Conservation (phyloP, 1,140 invertebrate species). For the Lutraria rhynchaena region DNA sequence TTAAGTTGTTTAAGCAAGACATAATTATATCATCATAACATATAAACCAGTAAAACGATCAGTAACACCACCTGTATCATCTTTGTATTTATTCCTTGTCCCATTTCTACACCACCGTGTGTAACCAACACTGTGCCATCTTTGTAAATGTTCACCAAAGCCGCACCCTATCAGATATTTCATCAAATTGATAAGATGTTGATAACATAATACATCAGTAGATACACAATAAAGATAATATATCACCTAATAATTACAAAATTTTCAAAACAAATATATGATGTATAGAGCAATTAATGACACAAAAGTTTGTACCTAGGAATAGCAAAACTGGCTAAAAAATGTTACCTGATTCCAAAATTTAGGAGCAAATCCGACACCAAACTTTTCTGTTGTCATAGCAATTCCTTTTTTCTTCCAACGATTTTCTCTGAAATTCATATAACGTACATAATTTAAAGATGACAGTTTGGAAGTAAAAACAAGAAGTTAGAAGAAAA, state of each 20-base stretch:
- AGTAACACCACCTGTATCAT: slow-evolving; percentile 77
- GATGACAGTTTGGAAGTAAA: too few species aligned
- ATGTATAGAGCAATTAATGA: too few species aligned
- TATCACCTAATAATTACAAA: not conserved
- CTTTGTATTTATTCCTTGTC: slow-evolving; percentile 97
- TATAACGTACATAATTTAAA: too few species aligned
- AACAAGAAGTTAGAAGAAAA: too few species aligned
- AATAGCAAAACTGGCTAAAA: too few species aligned
- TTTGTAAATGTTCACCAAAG: slow-evolving; percentile 93
- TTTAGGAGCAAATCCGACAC: slow-evolving; percentile 29
- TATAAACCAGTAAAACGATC: too few species aligned
- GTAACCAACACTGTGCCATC: slow-evolving; percentile 96
- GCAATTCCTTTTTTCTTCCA: slow-evolving; percentile 48
- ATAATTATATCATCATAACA: too few species aligned
- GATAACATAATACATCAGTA: too few species aligned
- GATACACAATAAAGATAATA: not conserved
- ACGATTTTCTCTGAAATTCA: slow-evolving; percentile 37
- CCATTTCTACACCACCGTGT: slow-evolving; percentile 97
- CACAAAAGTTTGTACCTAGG: too few species aligned
- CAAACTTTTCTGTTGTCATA: slow-evolving; percentile 56
- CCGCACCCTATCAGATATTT: slow-evolving; percentile 89
- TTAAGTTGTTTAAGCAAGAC: too few species aligned
- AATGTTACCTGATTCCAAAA: slow-evolving; percentile 38
- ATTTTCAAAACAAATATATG: not conserved
- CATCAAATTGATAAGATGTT: too few species aligned